Conservation (phyloP, 1,140 invertebrate species). For the Tenebrio molitor region DNA sequence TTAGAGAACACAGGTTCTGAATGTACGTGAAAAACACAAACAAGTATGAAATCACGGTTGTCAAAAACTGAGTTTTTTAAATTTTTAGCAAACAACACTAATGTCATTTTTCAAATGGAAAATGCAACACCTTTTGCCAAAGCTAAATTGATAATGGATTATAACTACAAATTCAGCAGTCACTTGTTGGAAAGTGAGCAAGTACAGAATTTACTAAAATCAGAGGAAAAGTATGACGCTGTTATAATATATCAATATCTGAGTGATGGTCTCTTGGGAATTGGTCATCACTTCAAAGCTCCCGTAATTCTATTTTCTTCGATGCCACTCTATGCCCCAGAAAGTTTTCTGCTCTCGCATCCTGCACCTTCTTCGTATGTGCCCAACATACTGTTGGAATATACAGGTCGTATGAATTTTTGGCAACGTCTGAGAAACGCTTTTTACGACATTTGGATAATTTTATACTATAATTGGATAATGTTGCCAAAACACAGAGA, state of each 20-base stretch:
- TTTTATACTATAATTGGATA: not conserved
- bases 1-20: too few relatives aligned
- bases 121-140: too few relatives aligned
- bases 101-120: too few relatives aligned
- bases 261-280: slow-evolving; percentile 74
- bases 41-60: too few relatives aligned
- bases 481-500: slow-evolving; percentile 8
- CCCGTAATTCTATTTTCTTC: slow-evolving; percentile 21
- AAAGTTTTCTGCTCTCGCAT: slow-evolving; percentile 59
- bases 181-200: too few relatives aligned
- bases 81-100: too few relatives aligned
- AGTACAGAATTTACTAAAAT: slow-evolving; percentile 49
- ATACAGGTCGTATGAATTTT: slow-evolving; percentile 25
- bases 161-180: too few relatives aligned
- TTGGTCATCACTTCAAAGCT: slow-evolving; percentile 71
- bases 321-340: slow-evolving; percentile 46
- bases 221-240: slow-evolving; percentile 72
- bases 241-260: slow-evolving; percentile 77
- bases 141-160: too few relatives aligned
- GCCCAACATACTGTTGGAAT: not conserved
- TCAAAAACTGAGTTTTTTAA: too few relatives aligned
- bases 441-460: not conserved
- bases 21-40: too few relatives aligned
- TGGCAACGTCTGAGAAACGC: slow-evolving; percentile 10
- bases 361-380: slow-evolving; percentile 26